These are phyloP conservation scores for Ornithoptera alexandrae DNA, from an alignment of 2,888 invertebrate genomes.

Conservation along the genomic window DNA sequence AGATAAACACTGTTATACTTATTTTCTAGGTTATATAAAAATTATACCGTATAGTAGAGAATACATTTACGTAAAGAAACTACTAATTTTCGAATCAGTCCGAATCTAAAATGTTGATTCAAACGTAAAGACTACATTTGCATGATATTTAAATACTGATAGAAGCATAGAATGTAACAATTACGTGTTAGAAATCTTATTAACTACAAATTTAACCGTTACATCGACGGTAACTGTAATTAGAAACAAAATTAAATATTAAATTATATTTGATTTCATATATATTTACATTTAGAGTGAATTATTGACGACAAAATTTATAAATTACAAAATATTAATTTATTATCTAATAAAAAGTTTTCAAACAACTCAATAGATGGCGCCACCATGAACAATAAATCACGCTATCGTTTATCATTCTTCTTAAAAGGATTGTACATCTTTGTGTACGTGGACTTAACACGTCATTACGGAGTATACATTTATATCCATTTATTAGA, in stretches of 20 bases:
- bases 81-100: slow-evolving; percentile 31
- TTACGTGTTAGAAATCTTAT: slow-evolving; percentile 35
- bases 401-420: no score
- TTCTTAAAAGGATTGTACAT: no score
- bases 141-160: slow-evolving; percentile 39
- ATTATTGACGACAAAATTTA: no score
- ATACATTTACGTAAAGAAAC: slow-evolving; percentile 23
- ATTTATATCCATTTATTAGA: no score
- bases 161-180: slow-evolving; percentile 31
- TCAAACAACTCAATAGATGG: no score
- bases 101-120: slow-evolving; percentile 34
- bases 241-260: background rate
- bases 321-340: no score
- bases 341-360: no score
- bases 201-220: slow-evolving; percentile 19
- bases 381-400: no score
- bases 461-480: no score
- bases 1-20: background rate
- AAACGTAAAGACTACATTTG: slow-evolving; percentile 39
- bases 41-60: background rate
- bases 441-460: no score
- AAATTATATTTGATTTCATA: background rate
- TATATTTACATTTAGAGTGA: no score
- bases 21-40: background rate
- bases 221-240: background rate